Base-by-base conservation (phyloP, 2,113 vertebrate genomes). In the Phrynosoma blainvillii region DNA sequence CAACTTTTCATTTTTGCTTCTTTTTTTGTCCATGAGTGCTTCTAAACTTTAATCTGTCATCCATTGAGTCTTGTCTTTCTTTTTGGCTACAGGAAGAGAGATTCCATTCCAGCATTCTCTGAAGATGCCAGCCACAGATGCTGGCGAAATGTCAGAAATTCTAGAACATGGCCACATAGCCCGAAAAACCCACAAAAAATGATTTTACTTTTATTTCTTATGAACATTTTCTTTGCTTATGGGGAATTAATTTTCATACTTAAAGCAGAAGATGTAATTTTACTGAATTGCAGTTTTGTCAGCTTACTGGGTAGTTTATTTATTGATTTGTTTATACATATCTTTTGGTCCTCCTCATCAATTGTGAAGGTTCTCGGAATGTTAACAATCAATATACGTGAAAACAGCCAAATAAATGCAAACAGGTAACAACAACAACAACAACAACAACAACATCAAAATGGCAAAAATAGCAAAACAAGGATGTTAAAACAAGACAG, bases 281-380 rank as follows among this genome's bases (percentile, higher is more conserved):
- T 40, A 78, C 59, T 78, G 27, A 78, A 85, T 21, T 78, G 59
- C 74, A 74, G 32, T 59, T 84, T 74, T 40, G 23, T 32, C 52
- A 32, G 59, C 54, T 5, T 23, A 16, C 23, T 84, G 32, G 54
- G n/a, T 59, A 13, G 59, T 84, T 56, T 75, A 75, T 40, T 84
- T 54, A 84, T 75, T 74, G 52, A 75, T 74, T 59, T 84, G 20
- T 84, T 84, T 84, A 62, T 36, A 84, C 66, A 74, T 54, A 73
- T 73, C 73, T 73, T 84, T 54, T 20, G 11, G 30, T 30, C 47
- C 23, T 30, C 4, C 40, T 85, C 62, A 40, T 76, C 32, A 76
- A 30, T 21, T 47, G 74, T 52, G 74, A 85, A 20, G 30, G 11
- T 78, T 85, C 62, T 78, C 14, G 66, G 59, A 52, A 14, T 13